Base-by-base conservation (phyloP, 1,140 invertebrate genomes). In the Melipona quadrifasciata region DNA sequence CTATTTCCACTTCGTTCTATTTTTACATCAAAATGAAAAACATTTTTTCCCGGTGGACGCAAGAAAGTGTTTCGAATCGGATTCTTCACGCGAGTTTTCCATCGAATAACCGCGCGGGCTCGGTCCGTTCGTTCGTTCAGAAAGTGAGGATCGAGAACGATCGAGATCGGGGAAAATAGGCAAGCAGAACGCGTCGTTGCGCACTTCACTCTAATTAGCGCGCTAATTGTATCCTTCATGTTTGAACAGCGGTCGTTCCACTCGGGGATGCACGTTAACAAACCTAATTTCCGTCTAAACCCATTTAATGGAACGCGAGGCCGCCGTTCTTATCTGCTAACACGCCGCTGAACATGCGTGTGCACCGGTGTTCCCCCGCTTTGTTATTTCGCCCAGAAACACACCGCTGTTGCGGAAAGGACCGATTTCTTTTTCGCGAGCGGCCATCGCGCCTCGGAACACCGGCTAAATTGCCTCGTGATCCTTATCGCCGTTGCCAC, bases 221-320 rank as follows among this genome's bases (percentile, higher is more conserved):
- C 57, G 39, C 57, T 89, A 89, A 89, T 89, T 89, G 75, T 83
- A 89, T 87, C 86, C 85, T 87, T 81, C 79, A 85, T 87, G 87
- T 87, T 85, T 87, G 83, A 89, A 84, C 87, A 68, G 87, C 51
- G 82, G 81, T 67, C 84, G 80, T 89, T 89, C 84, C 87, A 83
- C 87, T 78, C 82, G 34, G 61, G 24, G 80, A 71, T 77, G 64
- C 76, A 61, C 84, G 51, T 80, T 88, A 89, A 89, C 80, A 84
- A 89, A 88, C 72, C 87, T 86, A 89, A 89, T 89, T 89, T 89
- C 84, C 84, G 88, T 34, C 64, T 74, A 83, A 88, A 74, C 64
- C 61, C 76, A 82, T 57, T 89, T 85, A 89, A 72, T 82, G 61
- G 76, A 83, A 88, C 80, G 55, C 74, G 72, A 77, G 70, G 75